Evolutionary conservation across 2,797 vertebrate genomes (phyloP).

Genomic region (Enteromius radiatus): DNA sequence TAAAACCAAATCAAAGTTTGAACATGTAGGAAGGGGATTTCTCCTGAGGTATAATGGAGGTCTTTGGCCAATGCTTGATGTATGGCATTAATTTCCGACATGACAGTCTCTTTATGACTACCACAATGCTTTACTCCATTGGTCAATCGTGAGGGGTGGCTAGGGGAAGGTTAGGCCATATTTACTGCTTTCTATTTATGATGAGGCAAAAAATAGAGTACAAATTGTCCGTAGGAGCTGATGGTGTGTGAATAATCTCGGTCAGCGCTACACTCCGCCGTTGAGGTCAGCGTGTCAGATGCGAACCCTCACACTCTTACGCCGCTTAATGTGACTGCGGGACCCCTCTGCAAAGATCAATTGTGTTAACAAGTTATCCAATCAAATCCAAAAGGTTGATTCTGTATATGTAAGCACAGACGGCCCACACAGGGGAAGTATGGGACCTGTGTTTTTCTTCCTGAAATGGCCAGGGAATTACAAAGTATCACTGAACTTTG

Average conservation of each 20-base stretch:
- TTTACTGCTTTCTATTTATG: slow-evolving; percentile 63
- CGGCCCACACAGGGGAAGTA: slow-evolving; percentile 20
- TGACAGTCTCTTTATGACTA: slow-evolving; percentile 81
- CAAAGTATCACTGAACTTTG: slow-evolving; percentile 54
- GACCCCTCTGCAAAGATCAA: slow-evolving; percentile 30
- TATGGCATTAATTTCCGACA: slow-evolving; percentile 84
- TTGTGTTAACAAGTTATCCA: slow-evolving; percentile 32
- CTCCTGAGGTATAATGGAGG: slow-evolving; percentile 58
- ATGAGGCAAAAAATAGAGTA: slow-evolving; percentile 64
- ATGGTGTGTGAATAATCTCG: slow-evolving; percentile 48
- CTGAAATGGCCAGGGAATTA: slow-evolving; percentile 44
- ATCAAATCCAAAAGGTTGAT: slow-evolving; percentile 20
- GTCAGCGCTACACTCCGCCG: slow-evolving; percentile 40
- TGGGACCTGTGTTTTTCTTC: slow-evolving; percentile 39
- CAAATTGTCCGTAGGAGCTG: slow-evolving; percentile 72
- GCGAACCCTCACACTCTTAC: not conserved
- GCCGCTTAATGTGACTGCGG: slow-evolving; percentile 35
- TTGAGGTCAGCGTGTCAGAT: slow-evolving; percentile 41
- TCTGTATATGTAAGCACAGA: slow-evolving; percentile 19
- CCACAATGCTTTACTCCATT: slow-evolving; percentile 55
- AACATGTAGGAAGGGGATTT: slow-evolving; percentile 54
- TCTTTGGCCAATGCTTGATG: slow-evolving; percentile 72
- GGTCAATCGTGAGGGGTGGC: slow-evolving; percentile 43
- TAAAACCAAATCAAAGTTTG: slow-evolving; percentile 58
- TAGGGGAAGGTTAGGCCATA: slow-evolving; percentile 58